These are phyloP conservation scores for Epinotia brunnichana DNA, from an alignment of 2,888 invertebrate species.

Conservation along the genomic window DNA sequence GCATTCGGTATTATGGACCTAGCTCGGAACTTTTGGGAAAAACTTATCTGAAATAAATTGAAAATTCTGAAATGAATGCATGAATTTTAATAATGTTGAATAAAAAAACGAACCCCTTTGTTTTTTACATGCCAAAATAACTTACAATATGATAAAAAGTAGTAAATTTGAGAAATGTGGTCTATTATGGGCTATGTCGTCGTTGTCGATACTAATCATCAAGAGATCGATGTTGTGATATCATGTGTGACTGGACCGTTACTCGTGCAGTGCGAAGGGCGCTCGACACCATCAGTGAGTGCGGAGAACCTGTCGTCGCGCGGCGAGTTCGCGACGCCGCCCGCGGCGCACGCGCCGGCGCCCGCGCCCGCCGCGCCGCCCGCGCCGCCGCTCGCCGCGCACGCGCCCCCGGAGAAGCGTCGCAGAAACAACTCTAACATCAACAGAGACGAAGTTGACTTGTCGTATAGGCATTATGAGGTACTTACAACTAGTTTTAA, in stretches of 20 bases:
- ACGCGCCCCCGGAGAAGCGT: constrained; percentile 71
- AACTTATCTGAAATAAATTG: too few relatives aligned
- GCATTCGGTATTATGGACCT: too few relatives aligned
- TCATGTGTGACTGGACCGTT: background rate
- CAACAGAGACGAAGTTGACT: constrained; percentile 72
- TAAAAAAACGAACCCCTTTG: too few relatives aligned
- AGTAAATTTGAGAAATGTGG: too few relatives aligned
- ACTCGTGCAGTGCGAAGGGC: constrained; percentile 71
- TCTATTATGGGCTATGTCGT: too few relatives aligned
- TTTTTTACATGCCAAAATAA: too few relatives aligned
- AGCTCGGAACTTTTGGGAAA: too few relatives aligned
- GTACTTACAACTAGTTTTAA: constrained; percentile 49
- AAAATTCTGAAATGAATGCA: too few relatives aligned
- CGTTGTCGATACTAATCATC: background rate
- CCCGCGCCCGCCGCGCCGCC: constrained; percentile 49
- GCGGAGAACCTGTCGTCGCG: constrained; percentile 79
- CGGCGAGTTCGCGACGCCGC: constrained; percentile 75
- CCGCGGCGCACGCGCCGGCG: constrained; percentile 65
- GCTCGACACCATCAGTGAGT: constrained; percentile 77
- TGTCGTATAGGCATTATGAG: constrained; percentile 76
- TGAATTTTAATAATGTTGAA: too few relatives aligned
- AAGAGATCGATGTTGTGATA: background rate
- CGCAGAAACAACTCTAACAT: constrained; percentile 78
- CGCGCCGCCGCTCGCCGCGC: constrained; percentile 63
- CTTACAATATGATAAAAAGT: too few relatives aligned